Base-by-base conservation (phyloP, 2,888 invertebrate genomes). In the Stegophylla sp. region DNA sequence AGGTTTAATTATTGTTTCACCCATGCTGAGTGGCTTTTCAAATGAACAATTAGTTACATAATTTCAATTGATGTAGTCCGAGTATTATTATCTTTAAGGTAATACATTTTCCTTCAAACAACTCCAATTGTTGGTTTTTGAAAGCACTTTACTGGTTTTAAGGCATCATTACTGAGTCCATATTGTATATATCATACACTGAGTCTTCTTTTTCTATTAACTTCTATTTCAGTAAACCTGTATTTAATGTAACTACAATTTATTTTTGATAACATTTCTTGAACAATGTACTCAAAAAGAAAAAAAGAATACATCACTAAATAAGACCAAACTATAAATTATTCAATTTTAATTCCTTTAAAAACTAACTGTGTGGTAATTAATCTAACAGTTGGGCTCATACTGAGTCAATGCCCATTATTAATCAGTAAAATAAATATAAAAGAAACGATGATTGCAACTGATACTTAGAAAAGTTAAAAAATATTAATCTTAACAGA, bases 141-240 rank as follows among this genome's bases (percentile, higher is more conserved):
- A 72, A 81, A 53, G 82, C 83, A 28, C 59, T 83, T 83, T 77
- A 83, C 83, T 41, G 82, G 83, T 71, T 83, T 84, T 67, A 82
- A 82, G 82, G 84, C 79, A 83, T 84, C 83, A 74, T 84, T 84
- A 74, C 82, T 74, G 51, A 85, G 84, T 76, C 83, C 83, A 83
- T n/a, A 82, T 83, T 71, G 84, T 82, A 81, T 73, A 81, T 45
- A 81, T 73, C 17, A 74, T 73, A 48, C 61, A 81, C 10, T 61
- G 81, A 28, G 66, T 66, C 61, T 61, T 34, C 26, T 59, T 74
- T 82, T 53, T 26, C 43, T 15, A 64, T 82, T 64, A 15, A 61
- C 4, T 74, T 75, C 43, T 34, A 64, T 66, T 28, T 23, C 26
- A 26, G 56, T 82, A 43, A 82, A 82, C 20, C 66, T 53, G n/a